These are phyloP conservation scores for Hypsibius dujardini DNA, from an alignment of 1,140 invertebrate species.

Conservation along the genomic window DNA sequence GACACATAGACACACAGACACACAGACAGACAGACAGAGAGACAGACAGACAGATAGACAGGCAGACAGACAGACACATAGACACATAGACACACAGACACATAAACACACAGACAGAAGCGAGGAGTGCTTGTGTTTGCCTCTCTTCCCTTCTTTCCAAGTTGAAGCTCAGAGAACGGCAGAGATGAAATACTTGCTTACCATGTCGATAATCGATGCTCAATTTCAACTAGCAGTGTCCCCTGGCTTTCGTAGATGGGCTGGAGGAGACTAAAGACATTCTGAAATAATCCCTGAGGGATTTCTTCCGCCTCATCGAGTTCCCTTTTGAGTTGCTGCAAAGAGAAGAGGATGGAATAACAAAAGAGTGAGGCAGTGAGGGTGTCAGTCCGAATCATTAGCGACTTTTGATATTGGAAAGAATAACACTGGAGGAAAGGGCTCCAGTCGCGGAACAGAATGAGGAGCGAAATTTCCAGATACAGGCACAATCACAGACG, in stretches of 20 bases:
- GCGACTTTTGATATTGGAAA: too few species aligned
- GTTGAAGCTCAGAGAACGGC: not conserved
- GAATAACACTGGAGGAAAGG: too few species aligned
- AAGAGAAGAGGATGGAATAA: conserved; percentile 20
- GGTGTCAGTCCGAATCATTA: too few species aligned
- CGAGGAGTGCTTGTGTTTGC: not conserved
- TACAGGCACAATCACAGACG: too few species aligned
- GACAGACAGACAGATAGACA: too few species aligned
- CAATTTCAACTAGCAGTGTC: conserved; percentile 47
- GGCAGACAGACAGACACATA: too few species aligned
- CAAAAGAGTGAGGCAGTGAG: too few species aligned
- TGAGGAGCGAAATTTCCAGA: too few species aligned
- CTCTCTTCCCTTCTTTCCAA: too few species aligned
- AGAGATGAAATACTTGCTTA: conserved; percentile 27
- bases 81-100: not conserved
- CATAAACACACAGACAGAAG: not conserved
- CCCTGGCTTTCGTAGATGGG: conserved; percentile 48
- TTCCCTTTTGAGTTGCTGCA: conserved; percentile 51
- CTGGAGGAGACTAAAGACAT: conserved; percentile 43
- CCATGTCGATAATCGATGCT: conserved; percentile 46
- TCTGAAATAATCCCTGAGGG: conserved; percentile 36
- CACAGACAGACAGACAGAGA: not conserved
- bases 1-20: not conserved
- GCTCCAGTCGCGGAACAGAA: too few species aligned
- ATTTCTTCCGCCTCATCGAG: conserved; percentile 41